Conservation (phyloP, 2,113 vertebrate genomes). For the Glaucidium brasilianum region DNA sequence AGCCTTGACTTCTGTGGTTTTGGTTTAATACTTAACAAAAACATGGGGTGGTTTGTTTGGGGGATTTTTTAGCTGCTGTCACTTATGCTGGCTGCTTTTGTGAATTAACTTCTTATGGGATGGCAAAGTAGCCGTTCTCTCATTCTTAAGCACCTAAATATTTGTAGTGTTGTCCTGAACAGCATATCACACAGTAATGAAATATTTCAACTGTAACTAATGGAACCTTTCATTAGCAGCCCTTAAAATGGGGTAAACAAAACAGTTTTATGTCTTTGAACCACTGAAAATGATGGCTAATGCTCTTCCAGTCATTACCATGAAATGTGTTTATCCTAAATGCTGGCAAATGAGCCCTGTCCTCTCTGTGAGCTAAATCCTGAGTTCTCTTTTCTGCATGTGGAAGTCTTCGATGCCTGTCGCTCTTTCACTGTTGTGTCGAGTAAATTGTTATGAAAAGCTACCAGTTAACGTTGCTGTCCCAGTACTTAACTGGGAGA, state of each 20-base stretch:
- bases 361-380: background rate
- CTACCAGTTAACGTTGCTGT: background rate
- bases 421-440: background rate
- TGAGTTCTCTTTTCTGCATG: background rate
- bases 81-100: background rate
- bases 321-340: background rate
- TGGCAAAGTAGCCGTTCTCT: background rate
- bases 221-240: background rate
- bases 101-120: background rate
- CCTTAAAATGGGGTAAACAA: background rate
- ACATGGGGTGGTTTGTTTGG: background rate
- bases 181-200: background rate
- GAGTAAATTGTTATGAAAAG: background rate
- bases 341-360: background rate
- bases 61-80: background rate
- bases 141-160: background rate
- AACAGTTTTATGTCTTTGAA: slow-evolving; percentile 14
- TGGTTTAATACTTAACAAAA: background rate
- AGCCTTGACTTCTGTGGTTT: background rate
- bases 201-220: background rate
- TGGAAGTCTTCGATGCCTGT: background rate
- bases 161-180: background rate
- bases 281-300: background rate
- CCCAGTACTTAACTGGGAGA: background rate
- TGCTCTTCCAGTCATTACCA: background rate